phyloP scores from a whole-genome alignment of 2,888 invertebrate genomes.

The Lumbricus terrestris region DNA sequence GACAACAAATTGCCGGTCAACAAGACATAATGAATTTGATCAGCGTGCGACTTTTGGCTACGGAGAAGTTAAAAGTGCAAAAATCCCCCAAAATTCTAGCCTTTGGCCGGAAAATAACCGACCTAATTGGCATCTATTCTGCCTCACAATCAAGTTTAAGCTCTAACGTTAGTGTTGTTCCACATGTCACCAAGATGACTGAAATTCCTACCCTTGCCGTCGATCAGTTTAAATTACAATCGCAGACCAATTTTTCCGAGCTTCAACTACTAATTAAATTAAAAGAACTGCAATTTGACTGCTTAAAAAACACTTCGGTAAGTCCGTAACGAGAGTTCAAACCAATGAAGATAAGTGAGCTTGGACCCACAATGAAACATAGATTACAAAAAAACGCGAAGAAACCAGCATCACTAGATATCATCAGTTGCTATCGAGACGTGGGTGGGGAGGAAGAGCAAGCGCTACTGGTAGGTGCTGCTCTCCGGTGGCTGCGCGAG shows the following conservation, averaged over 20 bases:
- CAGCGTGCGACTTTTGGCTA: neutral
- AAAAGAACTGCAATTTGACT: neutral
- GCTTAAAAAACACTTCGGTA: neutral
- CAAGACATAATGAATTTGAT: neutral
- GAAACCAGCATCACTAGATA: neutral
- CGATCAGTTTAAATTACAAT: neutral
- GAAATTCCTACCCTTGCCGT: neutral
- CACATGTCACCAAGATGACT: neutral
- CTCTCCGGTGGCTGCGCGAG: conserved; percentile 97
- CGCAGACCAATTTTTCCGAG: neutral
- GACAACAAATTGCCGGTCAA: neutral
- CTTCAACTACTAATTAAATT: neutral
- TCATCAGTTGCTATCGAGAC: neutral
- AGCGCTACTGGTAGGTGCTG: conserved; percentile 71
- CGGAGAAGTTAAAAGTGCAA: neutral
- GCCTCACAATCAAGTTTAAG: neutral
- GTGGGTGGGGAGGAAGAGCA: no score
- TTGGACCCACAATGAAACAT: neutral
- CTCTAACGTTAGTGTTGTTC: neutral
- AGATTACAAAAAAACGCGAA: neutral
- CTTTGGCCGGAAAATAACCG: neutral
- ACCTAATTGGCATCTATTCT: neutral
- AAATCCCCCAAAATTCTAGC: neutral
- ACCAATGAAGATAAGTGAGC: neutral
- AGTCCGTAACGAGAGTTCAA: neutral